phyloP scores from a whole-genome alignment of 2,888 invertebrate genomes.

The Orthosia gracilis region DNA sequence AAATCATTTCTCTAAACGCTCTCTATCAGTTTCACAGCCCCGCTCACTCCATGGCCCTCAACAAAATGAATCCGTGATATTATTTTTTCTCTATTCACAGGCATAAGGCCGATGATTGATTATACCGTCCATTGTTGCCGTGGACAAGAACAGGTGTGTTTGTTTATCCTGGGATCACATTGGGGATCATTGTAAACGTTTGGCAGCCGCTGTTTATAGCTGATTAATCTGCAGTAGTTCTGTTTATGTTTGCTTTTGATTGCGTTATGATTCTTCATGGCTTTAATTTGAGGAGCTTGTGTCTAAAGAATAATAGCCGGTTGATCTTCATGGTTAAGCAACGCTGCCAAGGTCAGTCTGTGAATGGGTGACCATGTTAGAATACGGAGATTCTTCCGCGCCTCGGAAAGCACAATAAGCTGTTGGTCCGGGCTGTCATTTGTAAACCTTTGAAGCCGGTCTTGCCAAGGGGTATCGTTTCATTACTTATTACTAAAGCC shows the following conservation, averaged over 20 bases:
- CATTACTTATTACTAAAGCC: no score
- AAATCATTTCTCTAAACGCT: not conserved
- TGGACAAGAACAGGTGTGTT: constrained; percentile 75
- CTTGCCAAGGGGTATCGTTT: no score
- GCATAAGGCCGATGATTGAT: constrained; percentile 79
- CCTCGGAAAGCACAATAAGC: no score
- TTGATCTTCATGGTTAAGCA: no score
- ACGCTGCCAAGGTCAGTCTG: no score
- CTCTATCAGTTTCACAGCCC: not conserved
- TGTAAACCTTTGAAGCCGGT: no score
- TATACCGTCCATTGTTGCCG: constrained; percentile 65
- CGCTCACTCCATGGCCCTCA: constrained; percentile 61
- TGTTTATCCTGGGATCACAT: constrained; percentile 56
- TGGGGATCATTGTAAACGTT: constrained; percentile 58
- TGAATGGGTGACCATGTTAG: no score
- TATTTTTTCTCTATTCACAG: constrained; percentile 74
- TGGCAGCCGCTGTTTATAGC: constrained; percentile 33
- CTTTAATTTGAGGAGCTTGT: not conserved
- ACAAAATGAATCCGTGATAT: constrained; percentile 73
- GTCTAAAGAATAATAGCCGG: no score
- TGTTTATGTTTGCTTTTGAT: constrained; percentile 23
- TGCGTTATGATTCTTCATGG: not conserved
- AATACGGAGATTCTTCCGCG: no score
- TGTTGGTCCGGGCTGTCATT: no score
- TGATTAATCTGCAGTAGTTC: constrained; percentile 52